Evolutionary conservation across 2,113 vertebrate species (phyloP).

Genomic region (Onychorhynchus coronatus): DNA sequence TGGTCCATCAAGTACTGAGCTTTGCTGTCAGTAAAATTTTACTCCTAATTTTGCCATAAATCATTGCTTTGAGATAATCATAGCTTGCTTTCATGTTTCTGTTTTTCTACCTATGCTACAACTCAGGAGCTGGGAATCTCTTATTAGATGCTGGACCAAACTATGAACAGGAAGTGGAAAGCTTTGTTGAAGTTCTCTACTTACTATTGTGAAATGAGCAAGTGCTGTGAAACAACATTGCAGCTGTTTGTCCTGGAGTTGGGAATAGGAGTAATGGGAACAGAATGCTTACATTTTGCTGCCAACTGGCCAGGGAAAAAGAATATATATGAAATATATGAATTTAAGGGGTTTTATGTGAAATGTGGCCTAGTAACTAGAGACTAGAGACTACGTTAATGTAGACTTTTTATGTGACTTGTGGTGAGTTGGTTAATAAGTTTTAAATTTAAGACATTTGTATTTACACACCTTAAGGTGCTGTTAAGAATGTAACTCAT

Average conservation of each 20-base stretch:
- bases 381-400: not conserved
- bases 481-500: not conserved
- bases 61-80: not conserved
- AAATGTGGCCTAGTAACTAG: not conserved
- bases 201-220: not conserved
- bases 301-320: not conserved
- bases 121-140: not conserved
- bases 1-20: not conserved
- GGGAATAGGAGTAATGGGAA: not conserved
- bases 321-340: not conserved
- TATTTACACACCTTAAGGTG: not conserved
- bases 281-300: not conserved
- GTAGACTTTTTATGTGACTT: not conserved
- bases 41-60: not conserved
- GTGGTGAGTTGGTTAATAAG: not conserved
- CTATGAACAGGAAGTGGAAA: not conserved
- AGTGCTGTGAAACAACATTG: not conserved
- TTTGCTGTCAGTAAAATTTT: not conserved
- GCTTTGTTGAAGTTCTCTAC: not conserved
- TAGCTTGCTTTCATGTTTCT: not conserved
- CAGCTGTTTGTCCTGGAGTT: not conserved
- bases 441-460: not conserved
- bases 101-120: not conserved
- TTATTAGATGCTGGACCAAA: not conserved
- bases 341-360: not conserved